These are phyloP conservation scores for Aurelia aurita DNA, from an alignment of 30 jellyfish, hydroid and myxozoan genomes.

Conservation along the genomic window DNA sequence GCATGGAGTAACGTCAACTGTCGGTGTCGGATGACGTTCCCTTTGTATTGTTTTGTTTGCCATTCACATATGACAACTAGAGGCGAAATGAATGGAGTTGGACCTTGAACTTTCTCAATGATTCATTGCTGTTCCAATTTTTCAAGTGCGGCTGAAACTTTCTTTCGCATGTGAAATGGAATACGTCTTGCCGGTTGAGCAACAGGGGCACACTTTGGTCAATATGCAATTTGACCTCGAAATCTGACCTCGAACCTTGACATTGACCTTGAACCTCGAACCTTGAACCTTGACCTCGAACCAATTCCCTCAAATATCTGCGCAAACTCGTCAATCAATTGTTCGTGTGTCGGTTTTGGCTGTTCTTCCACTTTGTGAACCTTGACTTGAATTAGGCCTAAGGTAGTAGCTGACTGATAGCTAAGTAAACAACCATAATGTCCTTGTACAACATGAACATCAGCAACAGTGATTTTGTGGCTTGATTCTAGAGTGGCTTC, in stretches of 20 bases:
- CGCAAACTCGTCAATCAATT: neutral
- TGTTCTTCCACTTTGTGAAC: conserved; percentile 9
- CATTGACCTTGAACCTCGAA: no score
- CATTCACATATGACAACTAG: conserved; percentile 23
- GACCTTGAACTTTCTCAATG: conserved; percentile 42
- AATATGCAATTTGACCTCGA: conserved; percentile 40
- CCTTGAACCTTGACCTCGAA: neutral
- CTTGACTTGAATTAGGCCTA: conserved; percentile 33
- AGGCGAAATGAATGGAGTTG: conserved; percentile 46
- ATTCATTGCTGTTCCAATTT: conserved; percentile 28
- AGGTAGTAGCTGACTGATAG: conserved; percentile 26
- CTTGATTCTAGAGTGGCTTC: conserved; percentile 25
- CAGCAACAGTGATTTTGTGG: conserved; percentile 13
- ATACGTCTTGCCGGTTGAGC: conserved; percentile 45
- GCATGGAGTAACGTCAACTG: no score
- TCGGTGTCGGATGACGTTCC: conserved; percentile 3
- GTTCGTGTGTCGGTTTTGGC: conserved; percentile 4
- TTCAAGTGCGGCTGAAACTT: conserved; percentile 22
- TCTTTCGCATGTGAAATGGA: conserved; percentile 46
- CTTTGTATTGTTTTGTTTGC: conserved; percentile 17
- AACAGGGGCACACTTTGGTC: conserved; percentile 52
- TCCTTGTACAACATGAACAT: conserved; percentile 38
- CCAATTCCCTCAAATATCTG: conserved; percentile 36
- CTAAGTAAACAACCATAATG: conserved; percentile 23
- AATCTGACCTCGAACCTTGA: no score